Percentiles rank a stretch among this genome's conserved stretches.
Conservation (phyloP, 2,113 vertebrate species). For the Stictonetta naevosa region DNA sequence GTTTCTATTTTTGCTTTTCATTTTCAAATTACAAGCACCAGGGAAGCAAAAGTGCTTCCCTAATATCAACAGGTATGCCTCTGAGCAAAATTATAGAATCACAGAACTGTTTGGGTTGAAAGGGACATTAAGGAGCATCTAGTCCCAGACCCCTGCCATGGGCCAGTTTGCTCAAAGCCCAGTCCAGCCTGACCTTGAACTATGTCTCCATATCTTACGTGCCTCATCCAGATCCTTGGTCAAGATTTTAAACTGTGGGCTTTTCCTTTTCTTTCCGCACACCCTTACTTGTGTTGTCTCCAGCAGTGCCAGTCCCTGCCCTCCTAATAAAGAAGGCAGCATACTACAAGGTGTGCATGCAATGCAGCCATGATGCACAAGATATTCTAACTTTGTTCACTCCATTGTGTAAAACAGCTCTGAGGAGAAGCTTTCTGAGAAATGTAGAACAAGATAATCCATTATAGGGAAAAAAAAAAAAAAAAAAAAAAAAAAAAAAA, state of each 20-base stretch:
- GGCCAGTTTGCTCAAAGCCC: no score
- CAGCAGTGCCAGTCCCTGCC: not conserved
- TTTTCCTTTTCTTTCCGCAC: not conserved
- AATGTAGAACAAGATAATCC: not conserved
- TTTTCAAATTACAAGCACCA: not conserved
- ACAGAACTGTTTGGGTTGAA: no score
- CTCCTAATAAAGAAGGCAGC: not conserved
- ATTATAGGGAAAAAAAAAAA: not conserved
- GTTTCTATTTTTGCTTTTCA: not conserved
- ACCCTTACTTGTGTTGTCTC: not conserved
- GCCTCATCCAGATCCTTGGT: not conserved
- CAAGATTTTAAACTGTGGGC: not conserved
- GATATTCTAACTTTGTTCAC: not conserved
- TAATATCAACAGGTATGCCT: not conserved
- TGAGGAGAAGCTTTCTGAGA: not conserved
- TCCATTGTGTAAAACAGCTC: not conserved
- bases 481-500: no score
- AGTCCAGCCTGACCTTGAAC: no score
- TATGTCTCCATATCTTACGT: not conserved
- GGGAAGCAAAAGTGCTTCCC: not conserved
- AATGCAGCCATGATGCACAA: not conserved
- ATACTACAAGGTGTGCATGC: fast-evolving
- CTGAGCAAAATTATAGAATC: not conserved
- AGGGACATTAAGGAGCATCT: no score
- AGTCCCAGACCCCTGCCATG: no score